Conservation (phyloP, 2,888 invertebrate genomes). For the Epinotia demarniana region DNA sequence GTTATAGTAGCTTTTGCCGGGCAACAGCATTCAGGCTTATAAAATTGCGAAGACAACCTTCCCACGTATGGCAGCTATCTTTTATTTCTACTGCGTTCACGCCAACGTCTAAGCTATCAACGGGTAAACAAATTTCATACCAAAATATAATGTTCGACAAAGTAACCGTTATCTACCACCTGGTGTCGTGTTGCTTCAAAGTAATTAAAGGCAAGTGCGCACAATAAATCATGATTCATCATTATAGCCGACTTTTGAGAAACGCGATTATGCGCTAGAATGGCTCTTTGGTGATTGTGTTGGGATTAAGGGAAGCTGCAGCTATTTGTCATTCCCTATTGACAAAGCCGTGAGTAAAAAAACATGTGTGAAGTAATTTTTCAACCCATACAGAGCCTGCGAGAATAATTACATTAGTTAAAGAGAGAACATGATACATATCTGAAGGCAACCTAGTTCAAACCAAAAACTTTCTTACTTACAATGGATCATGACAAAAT, state of each 20-base stretch:
- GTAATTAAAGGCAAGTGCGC: slow-evolving; percentile 61
- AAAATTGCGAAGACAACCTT: not conserved
- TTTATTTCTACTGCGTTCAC: not conserved
- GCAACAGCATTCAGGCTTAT: not conserved
- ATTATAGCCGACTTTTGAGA: slow-evolving; percentile 53
- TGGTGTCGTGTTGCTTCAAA: slow-evolving; percentile 68
- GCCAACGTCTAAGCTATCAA: not conserved
- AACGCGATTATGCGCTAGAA: slow-evolving; percentile 31
- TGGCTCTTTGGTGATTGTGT: slow-evolving; percentile 26
- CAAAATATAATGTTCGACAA: not conserved
- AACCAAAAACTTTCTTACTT: too few species aligned
- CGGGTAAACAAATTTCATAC: not conserved
- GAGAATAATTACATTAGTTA: too few species aligned
- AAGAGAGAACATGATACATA: too few species aligned
- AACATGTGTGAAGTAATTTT: not conserved
- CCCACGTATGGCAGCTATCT: not conserved
- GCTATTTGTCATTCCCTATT: slow-evolving; percentile 1
- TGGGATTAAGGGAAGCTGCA: not conserved
- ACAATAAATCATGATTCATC: slow-evolving; percentile 74
- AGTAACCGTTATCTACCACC: slow-evolving; percentile 48
- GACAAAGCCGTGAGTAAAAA: not conserved
- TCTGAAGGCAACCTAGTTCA: too few species aligned
- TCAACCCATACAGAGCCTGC: not conserved
- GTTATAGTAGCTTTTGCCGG: too few species aligned
- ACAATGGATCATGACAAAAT: too few species aligned